A percentile compares a stretch with the other conserved stretches of the same genome.
These are phyloP conservation scores for Apomyelois bistriatella DNA, from an alignment of 2,888 invertebrate genomes.

Conservation along the genomic window DNA sequence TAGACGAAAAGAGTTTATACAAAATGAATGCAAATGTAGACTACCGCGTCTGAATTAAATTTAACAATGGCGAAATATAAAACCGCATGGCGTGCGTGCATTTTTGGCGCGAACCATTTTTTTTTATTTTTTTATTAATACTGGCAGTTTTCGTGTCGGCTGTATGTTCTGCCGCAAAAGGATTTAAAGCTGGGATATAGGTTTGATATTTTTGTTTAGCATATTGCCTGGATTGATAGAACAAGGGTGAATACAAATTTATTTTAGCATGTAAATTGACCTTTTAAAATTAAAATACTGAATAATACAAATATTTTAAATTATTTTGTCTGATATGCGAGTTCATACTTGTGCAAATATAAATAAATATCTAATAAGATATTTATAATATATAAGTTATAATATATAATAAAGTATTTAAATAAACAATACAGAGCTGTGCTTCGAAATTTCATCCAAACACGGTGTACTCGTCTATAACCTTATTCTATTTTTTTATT, in stretches of 20 bases:
- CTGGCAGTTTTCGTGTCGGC: background rate
- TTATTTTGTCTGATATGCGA: no score
- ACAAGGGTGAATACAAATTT: background rate
- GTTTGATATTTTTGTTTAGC: background rate
- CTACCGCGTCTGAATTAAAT: constrained; percentile 9
- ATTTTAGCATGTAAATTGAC: constrained; percentile 7
- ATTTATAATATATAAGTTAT: no score
- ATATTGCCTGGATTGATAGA: background rate
- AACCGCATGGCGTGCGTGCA: background rate
- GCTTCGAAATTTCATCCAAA: no score
- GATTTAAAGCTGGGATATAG: background rate
- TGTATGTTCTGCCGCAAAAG: background rate
- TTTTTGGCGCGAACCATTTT: constrained; percentile 1
- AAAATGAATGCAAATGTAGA: constrained; percentile 7
- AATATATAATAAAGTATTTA: no score
- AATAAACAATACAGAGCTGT: no score
- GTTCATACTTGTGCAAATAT: no score
- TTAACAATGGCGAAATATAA: constrained; percentile 5
- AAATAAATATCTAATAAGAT: no score
- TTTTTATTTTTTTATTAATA: background rate
- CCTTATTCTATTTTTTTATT: no score
- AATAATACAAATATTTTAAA: no score
- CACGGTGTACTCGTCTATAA: no score
- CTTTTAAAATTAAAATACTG: background rate
- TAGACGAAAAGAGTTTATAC: constrained; percentile 4